Evolutionary conservation across 2,113 vertebrate genomes (phyloP).

Genomic region (Heptranchias perlo): DNA sequence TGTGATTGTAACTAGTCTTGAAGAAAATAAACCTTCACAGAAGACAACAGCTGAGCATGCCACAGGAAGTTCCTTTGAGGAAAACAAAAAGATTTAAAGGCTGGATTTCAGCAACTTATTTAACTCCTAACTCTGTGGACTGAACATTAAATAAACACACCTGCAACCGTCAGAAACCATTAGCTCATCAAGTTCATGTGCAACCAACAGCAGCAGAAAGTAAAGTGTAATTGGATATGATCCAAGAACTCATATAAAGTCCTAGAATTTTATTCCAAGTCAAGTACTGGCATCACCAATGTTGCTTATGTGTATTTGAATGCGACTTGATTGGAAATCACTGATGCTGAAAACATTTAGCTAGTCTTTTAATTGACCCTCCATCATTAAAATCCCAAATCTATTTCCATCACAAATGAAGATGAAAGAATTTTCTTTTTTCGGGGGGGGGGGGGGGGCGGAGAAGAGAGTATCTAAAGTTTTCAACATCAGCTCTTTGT

Average conservation of each 20-base stretch:
- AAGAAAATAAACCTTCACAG: not conserved
- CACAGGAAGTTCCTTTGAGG: not conserved
- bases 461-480: too few species aligned
- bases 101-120: not conserved
- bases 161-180: not conserved
- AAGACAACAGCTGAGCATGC: not conserved
- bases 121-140: not conserved
- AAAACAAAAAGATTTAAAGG: not conserved
- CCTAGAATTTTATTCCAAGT: not conserved
- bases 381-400: not conserved
- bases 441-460: not conserved
- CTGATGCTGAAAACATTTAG: not conserved
- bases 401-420: not conserved
- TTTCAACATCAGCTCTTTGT: too few species aligned
- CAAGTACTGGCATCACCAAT: not conserved
- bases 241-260: not conserved
- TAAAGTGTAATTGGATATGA: not conserved
- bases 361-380: not conserved
- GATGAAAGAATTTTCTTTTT: not conserved
- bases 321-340: not conserved
- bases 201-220: not conserved
- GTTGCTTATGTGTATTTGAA: not conserved
- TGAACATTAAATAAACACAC: not conserved
- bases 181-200: not conserved
- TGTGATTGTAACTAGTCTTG: not conserved